A percentile compares a stretch with the other conserved stretches of the same genome.
Conservation (phyloP, 2,797 vertebrate species). For the Xenops minutus region DNA sequence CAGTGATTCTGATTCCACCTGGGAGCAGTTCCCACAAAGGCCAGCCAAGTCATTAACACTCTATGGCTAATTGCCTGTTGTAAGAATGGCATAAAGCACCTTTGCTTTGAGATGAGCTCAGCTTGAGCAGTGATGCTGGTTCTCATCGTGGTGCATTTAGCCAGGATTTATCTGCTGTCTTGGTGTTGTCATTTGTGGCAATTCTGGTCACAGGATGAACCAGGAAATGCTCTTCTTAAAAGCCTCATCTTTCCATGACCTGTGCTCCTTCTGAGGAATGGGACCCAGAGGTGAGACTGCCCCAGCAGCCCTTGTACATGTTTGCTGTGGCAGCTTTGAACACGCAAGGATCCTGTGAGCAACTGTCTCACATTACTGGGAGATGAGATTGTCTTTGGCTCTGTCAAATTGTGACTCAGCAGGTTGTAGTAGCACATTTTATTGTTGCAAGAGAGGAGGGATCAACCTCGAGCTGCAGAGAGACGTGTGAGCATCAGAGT, state of each 20-base stretch:
- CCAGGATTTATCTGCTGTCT: neutral
- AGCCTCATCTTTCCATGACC: neutral
- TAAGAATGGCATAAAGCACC: neutral
- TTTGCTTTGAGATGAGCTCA: neutral
- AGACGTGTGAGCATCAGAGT: neutral
- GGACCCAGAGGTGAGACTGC: neutral
- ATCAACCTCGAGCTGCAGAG: neutral
- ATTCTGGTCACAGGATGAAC: neutral
- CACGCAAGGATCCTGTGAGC: neutral
- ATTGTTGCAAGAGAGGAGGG: neutral
- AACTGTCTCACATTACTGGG: neutral
- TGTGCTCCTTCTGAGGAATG: neutral
- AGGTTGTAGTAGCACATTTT: neutral
- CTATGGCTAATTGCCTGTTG: constrained; percentile 28
- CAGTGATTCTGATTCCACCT: neutral
- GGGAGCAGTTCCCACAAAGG: constrained; percentile 32
- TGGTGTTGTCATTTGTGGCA: neutral
- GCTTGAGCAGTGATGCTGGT: neutral
- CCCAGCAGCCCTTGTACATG: neutral
- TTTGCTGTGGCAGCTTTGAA: neutral
- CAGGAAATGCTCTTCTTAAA: neutral
- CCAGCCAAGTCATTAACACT: constrained; percentile 38
- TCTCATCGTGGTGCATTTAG: neutral
- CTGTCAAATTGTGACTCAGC: neutral
- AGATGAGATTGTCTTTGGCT: neutral